Conservation (phyloP, 2,113 vertebrate genomes). For the Thunnus maccoyii region DNA sequence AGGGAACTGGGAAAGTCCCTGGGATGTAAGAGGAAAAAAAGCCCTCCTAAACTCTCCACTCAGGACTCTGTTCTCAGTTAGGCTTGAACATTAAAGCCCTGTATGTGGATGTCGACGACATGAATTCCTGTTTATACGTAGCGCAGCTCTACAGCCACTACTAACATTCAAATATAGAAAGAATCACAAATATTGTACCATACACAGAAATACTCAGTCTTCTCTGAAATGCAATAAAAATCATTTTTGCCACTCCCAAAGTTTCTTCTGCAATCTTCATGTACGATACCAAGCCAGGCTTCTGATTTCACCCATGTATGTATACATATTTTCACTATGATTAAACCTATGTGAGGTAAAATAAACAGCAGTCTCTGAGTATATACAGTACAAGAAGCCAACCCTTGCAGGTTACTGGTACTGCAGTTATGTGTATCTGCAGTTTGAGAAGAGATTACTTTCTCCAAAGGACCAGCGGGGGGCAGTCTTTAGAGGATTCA, state of each 20-base stretch:
- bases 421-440: constrained; percentile 56
- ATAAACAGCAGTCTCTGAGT: constrained; percentile 75
- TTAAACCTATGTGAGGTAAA: constrained; percentile 76
- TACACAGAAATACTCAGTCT: constrained; percentile 66
- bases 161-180: constrained; percentile 77
- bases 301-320: constrained; percentile 42
- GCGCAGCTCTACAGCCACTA: constrained; percentile 60
- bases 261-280: constrained; percentile 42
- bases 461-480: constrained; percentile 62
- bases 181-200: constrained; percentile 70
- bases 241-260: constrained; percentile 17
- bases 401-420: constrained; percentile 37
- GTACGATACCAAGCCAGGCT: constrained; percentile 15
- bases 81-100: constrained; percentile 48
- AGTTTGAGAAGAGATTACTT: constrained; percentile 36
- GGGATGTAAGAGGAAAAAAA: constrained; percentile 42
- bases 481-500: constrained; percentile 73
- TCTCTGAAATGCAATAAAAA: constrained; percentile 65
- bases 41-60: constrained; percentile 19
- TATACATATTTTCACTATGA: constrained; percentile 59
- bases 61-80: constrained; percentile 40
- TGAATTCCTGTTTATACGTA: constrained; percentile 50
- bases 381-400: constrained; percentile 71
- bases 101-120: constrained; percentile 50
- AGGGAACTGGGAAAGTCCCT: constrained; percentile 42